Evolutionary conservation across 1,140 invertebrate species (phyloP).

Genomic region (Nebria ingens): DNA sequence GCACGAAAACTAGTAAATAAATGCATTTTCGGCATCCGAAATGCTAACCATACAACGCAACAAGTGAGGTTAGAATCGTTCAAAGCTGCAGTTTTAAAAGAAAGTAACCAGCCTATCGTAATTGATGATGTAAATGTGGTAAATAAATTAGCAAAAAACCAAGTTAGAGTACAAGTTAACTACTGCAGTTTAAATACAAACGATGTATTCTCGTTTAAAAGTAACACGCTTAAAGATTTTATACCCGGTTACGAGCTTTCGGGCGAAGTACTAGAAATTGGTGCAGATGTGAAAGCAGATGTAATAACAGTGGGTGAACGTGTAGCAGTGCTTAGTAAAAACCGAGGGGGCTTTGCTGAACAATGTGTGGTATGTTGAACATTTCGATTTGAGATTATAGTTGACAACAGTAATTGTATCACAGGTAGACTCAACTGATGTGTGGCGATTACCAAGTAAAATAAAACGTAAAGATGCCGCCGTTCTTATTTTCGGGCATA

Average conservation of each 20-base stretch:
- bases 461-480: conserved; percentile 39
- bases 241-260: conserved; percentile 44
- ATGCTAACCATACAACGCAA: conserved; percentile 7
- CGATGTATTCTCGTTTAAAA: conserved; percentile 37
- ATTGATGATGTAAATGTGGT: conserved; percentile 29
- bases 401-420: conserved; percentile 13
- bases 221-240: conserved; percentile 35
- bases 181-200: conserved; percentile 46
- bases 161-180: conserved; percentile 38
- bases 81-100: conserved; percentile 37
- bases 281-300: conserved; percentile 23
- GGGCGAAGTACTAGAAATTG: conserved; percentile 37
- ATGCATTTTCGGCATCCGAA: conserved; percentile 10
- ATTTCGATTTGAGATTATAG: not conserved
- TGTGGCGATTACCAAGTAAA: conserved; percentile 39
- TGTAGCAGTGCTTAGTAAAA: conserved; percentile 36
- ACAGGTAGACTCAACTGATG: conserved; percentile 33
- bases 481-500: conserved; percentile 40
- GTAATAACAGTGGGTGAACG: conserved; percentile 28
- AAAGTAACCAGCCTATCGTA: conserved; percentile 34
- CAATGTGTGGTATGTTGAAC: conserved; percentile 32
- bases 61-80: conserved; percentile 19
- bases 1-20: conserved; percentile 10
- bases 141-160: conserved; percentile 29
- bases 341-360: conserved; percentile 37